These are phyloP conservation scores for Perizoma affinitatum DNA, from an alignment of 2,888 invertebrate species.

Conservation along the genomic window DNA sequence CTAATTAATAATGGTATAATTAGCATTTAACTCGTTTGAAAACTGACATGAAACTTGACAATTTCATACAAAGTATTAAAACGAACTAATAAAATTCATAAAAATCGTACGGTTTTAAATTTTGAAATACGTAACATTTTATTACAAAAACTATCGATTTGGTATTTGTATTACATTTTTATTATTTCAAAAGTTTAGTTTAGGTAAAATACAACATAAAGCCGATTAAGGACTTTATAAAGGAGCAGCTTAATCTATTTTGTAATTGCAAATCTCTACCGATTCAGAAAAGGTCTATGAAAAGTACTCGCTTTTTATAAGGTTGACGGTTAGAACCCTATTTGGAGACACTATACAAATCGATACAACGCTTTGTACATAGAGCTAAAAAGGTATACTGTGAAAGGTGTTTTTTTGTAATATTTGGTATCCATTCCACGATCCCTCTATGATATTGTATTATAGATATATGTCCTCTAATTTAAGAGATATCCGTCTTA, in stretches of 20 bases:
- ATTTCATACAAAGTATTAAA: neutral
- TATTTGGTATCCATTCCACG: conserved; percentile 81
- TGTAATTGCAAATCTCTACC: conserved; percentile 2
- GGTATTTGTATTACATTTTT: conserved; percentile 60
- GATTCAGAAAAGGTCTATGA: neutral
- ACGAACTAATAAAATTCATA: neutral
- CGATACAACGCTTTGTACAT: conserved; percentile 4
- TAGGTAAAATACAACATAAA: conserved; percentile 38
- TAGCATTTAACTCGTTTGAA: no score
- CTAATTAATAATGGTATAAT: neutral
- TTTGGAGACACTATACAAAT: conserved; percentile 10
- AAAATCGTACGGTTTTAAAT: no score
- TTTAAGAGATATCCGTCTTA: conserved; percentile 78
- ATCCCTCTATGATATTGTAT: conserved; percentile 67
- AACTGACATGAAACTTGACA: no score
- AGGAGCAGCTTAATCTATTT: conserved; percentile 1
- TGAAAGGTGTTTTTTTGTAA: conserved; percentile 67
- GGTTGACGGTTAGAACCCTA: conserved; percentile 10
- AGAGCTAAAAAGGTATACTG: conserved; percentile 31
- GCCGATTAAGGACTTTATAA: conserved; percentile 12
- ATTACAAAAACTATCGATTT: conserved; percentile 44
- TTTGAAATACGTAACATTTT: neutral
- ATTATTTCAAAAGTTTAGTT: conserved; percentile 60
- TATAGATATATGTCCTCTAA: conserved; percentile 77
- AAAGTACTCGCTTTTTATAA: conserved; percentile 7